Conservation (phyloP, 2,888 invertebrate species). For the Polietes domitor region DNA sequence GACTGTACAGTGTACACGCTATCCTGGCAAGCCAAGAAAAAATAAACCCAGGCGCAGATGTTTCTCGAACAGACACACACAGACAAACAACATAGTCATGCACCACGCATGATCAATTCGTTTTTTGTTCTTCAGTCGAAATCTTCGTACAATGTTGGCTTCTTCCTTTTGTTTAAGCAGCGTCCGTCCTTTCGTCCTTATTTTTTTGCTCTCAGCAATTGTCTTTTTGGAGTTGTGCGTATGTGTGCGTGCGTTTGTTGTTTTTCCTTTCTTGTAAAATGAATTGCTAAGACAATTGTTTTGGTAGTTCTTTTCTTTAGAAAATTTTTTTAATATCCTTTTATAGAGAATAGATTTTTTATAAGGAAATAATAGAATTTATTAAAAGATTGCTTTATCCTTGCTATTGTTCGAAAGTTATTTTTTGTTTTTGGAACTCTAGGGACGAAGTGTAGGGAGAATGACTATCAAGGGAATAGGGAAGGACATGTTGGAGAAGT, state of each 20-base stretch:
- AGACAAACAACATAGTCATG: conserved; percentile 51
- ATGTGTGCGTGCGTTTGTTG: conserved; percentile 31
- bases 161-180: conserved; percentile 14
- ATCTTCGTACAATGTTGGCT: conserved; percentile 27
- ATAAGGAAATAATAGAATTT: conserved; percentile 54
- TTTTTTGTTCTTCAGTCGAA: conserved; percentile 56
- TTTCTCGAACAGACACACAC: conserved; percentile 40
- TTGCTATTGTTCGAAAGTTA: conserved; percentile 48
- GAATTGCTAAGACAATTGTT: conserved; percentile 42
- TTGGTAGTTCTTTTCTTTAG: conserved; percentile 43
- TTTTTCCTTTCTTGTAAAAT: conserved; percentile 5
- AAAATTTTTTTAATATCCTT: conserved; percentile 56
- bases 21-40: conserved; percentile 1
- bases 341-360: conserved; percentile 43
- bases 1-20: conserved; percentile 32
- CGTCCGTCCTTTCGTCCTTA: conserved; percentile 14
- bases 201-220: conserved; percentile 3
- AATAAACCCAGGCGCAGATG: conserved; percentile 67
- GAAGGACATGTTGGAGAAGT: neutral
- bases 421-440: neutral
- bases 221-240: neutral
- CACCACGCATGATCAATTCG: conserved; percentile 67
- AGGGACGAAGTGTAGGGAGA: no score
- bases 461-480: no score
- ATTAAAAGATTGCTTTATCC: conserved; percentile 31